Evolutionary conservation across 2,888 invertebrate species (phyloP).

Genomic region (Agapostemon virescens): DNA sequence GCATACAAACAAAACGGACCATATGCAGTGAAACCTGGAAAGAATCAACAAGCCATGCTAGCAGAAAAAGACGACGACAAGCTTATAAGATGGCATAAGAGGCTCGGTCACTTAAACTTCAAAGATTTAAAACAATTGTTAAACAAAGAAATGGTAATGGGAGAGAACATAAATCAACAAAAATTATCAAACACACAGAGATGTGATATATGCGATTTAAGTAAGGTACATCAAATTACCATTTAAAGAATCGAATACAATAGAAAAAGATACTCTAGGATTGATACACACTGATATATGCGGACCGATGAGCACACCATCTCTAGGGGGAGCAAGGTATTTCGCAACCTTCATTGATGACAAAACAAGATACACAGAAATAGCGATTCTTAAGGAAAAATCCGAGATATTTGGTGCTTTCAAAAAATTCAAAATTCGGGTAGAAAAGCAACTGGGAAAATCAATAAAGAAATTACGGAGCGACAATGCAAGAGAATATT

Average conservation of each 20-base stretch:
- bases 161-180: background rate
- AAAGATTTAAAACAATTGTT: background rate
- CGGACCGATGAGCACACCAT: background rate
- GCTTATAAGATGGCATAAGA: background rate
- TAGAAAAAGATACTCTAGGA: constrained; percentile 7
- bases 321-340: background rate
- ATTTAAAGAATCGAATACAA: background rate
- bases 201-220: background rate
- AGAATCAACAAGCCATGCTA: background rate
- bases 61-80: background rate
- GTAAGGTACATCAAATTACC: background rate
- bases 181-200: background rate
- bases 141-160: background rate
- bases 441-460: constrained; percentile 7
- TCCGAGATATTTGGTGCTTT: constrained; percentile 14
- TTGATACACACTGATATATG: constrained; percentile 14
- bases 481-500: constrained; percentile 10
- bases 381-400: background rate
- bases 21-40: background rate
- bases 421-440: background rate
- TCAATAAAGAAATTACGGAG: background rate
- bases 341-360: constrained; percentile 17
- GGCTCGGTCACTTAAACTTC: background rate
- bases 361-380: background rate
- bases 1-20: constrained; percentile 11